Conservation (phyloP, 2,888 invertebrate genomes). For the Ceramica pisi region DNA sequence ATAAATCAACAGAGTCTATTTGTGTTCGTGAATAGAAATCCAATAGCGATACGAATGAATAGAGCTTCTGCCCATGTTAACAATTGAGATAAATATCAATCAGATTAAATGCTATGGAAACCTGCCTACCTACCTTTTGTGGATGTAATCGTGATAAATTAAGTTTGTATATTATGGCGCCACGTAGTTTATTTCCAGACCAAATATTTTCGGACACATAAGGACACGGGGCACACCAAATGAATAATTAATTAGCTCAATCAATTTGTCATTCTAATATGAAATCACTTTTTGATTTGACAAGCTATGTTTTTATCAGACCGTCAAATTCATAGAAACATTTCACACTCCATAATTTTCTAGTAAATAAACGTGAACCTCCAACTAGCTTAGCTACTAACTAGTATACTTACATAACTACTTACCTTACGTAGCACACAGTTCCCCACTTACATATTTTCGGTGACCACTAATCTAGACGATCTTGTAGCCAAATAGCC, state of each 20-base stretch:
- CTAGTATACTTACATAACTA: constrained; percentile 45
- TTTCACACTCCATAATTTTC: constrained; percentile 3
- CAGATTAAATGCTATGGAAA: constrained; percentile 22
- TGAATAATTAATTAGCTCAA: constrained; percentile 16
- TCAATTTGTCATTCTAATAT: constrained; percentile 25
- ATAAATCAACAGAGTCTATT: constrained; percentile 50
- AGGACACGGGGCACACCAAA: constrained; percentile 7
- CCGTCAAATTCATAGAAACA: not conserved
- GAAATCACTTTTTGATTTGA: constrained; percentile 5
- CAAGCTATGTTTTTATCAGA: not conserved
- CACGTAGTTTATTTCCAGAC: constrained; percentile 22
- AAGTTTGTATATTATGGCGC: constrained; percentile 16
- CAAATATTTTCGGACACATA: constrained; percentile 16
- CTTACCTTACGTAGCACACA: constrained; percentile 16
- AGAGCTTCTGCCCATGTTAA: constrained; percentile 29
- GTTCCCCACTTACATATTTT: constrained; percentile 27
- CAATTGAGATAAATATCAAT: constrained; percentile 47
- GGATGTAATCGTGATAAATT: constrained; percentile 28
- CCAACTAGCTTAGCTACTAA: constrained; percentile 7
- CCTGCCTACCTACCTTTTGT: constrained; percentile 28
- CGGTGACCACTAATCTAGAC: constrained; percentile 24
- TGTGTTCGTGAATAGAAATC: constrained; percentile 47
- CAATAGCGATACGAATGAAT: constrained; percentile 43
- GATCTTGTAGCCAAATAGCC: constrained; percentile 8
- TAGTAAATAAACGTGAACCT: constrained; percentile 22